Evolutionary conservation across 2,888 invertebrate genomes (phyloP).

Genomic region (Barypeithes pellucidus): DNA sequence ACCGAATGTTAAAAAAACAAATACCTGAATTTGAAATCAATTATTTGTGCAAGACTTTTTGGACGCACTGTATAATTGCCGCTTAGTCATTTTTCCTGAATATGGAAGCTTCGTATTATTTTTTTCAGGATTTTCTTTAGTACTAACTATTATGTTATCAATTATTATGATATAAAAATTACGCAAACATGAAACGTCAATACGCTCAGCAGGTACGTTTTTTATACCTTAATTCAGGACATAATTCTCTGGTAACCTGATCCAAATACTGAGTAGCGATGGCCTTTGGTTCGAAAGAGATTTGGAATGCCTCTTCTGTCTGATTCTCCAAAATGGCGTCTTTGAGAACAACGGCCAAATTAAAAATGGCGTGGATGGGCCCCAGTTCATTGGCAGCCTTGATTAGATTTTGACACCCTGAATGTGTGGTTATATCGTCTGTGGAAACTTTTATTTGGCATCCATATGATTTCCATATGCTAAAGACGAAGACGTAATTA

Average conservation of each 20-base stretch:
- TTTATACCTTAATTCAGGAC: conserved; percentile 58
- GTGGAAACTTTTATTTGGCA: conserved; percentile 80
- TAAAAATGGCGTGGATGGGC: conserved; percentile 89
- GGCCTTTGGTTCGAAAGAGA: conserved; percentile 85
- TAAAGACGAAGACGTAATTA: no score
- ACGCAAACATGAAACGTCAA: no score
- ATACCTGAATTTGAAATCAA: no score
- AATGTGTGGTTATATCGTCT: conserved; percentile 79
- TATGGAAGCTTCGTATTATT: no score
- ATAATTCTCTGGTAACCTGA: conserved; percentile 64
- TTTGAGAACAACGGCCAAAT: conserved; percentile 86
- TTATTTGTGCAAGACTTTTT: no score
- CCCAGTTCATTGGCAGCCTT: conserved; percentile 77
- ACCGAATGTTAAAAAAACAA: no score
- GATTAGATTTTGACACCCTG: conserved; percentile 82
- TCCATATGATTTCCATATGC: conserved; percentile 82
- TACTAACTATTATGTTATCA: no score
- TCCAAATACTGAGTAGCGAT: conserved; percentile 86
- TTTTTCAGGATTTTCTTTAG: no score
- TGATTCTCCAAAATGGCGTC: conserved; percentile 87
- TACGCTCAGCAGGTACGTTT: no score
- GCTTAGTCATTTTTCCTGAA: no score
- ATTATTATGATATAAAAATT: no score
- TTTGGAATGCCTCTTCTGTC: conserved; percentile 78
- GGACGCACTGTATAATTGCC: no score